Base-by-base conservation (phyloP, 2,113 vertebrate genomes). In the Pongo abelii region DNA sequence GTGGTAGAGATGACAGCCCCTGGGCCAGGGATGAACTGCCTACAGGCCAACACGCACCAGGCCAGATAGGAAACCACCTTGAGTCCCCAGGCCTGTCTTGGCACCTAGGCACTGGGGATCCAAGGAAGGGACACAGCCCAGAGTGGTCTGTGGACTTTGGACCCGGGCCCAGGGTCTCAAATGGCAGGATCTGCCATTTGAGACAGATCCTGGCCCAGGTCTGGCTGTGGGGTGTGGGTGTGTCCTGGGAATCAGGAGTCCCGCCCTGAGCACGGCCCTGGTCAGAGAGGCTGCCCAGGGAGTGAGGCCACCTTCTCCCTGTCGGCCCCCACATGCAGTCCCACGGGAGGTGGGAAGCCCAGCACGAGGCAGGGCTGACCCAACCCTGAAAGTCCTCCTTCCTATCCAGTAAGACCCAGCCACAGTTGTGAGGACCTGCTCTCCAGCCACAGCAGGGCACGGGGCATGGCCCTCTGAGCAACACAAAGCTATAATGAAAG, bases 401-500 rank as follows among this genome's bases (percentile, higher is more conserved):
- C 25, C 46, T 27, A 13, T 22, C 72, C 38, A 16, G 6, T 7
- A 40, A 43, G 40, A 46, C 72, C 40, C 6, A 25, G 23, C 43
- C 43, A 8, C 27, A 18, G 75, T 43, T 18, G 27, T 8, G 14
- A 43, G 43, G 67, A 69, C 67, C 32, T 69, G 16, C 67, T n/a
- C 67, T 35, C 14, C 14, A 18, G 32, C 67, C 32, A 35, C 14
- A 6, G 35, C 8, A 18, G 16, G 30, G 32, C 16, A 69, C 32
- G 1, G 67, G 67, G 61, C 61, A 32, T 32, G 61, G 61, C 61
- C 61, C 61, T 64, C 61, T 40, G 61, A 61, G 96, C 85, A 98
- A 98, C 32, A 50, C 23, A 85, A 96, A 64, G 48, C 90, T 32
- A 95, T 30, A 64, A 61, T 94, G 35, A 55, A 57, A 86, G n/a